Evolutionary conservation across 2,797 vertebrate genomes (phyloP).

Genomic region (Mormyrops attenuatus): DNA sequence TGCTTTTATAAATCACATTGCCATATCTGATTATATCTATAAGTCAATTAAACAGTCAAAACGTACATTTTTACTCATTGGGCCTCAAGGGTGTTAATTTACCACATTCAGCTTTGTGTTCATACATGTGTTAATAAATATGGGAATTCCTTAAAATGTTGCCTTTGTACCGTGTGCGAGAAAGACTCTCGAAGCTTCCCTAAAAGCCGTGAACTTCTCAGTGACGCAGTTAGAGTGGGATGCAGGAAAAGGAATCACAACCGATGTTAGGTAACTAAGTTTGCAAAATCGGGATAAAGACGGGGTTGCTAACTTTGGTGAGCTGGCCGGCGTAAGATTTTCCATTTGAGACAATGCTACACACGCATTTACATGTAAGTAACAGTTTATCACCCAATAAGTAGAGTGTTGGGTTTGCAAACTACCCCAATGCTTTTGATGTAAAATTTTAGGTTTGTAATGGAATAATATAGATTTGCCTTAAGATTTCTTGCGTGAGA

Average conservation of each 20-base stretch:
- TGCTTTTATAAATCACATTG: background rate
- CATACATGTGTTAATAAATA: constrained; percentile 5
- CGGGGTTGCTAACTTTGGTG: background rate
- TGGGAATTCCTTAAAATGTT: background rate
- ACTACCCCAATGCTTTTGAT: background rate
- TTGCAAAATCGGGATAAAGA: background rate
- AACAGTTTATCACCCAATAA: background rate
- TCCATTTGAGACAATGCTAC: background rate
- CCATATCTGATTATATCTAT: background rate
- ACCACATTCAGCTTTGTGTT: background rate
- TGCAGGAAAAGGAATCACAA: background rate
- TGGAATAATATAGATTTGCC: background rate
- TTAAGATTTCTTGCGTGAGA: background rate
- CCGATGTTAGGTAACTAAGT: background rate
- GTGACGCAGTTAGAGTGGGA: background rate
- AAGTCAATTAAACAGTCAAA: background rate
- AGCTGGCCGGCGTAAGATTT: background rate
- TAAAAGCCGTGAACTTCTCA: background rate
- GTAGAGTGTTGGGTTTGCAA: background rate
- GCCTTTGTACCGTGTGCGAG: background rate
- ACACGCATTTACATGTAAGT: background rate
- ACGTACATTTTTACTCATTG: background rate
- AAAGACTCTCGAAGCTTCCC: background rate
- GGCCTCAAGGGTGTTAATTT: background rate
- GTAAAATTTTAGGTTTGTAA: background rate